A percentile compares a stretch with the other conserved stretches of the same genome.
Conservation (phyloP, 2,113 vertebrate genomes). For the Proterorhinus semilunaris region DNA sequence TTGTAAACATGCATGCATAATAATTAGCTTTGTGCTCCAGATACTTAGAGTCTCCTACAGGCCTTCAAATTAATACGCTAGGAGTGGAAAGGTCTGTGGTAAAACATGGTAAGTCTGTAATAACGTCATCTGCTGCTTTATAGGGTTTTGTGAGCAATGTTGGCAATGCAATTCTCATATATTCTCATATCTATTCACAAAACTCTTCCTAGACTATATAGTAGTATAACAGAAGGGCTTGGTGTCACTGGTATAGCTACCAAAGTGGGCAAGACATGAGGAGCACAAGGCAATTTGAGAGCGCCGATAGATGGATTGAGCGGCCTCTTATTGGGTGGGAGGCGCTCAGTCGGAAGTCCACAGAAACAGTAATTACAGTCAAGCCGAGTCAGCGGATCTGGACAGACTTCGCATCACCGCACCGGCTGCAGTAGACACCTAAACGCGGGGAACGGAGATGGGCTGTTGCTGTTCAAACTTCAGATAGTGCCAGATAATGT, state of each 20-base stretch:
- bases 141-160: too few species aligned
- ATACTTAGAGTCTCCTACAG: too few species aligned
- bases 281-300: slow-evolving; percentile 48
- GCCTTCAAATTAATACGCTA: too few species aligned
- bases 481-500: neutral
- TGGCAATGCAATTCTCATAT: too few species aligned
- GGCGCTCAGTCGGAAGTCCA: slow-evolving; percentile 41
- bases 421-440: slow-evolving; percentile 37
- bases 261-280: slow-evolving; percentile 14
- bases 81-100: too few species aligned
- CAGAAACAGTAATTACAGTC: slow-evolving; percentile 66
- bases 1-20: too few species aligned
- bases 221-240: neutral
- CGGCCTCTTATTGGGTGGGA: slow-evolving; percentile 31
- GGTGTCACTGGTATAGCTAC: slow-evolving; percentile 26
- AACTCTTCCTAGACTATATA: neutral
- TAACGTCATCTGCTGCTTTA: too few species aligned
- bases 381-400: slow-evolving; percentile 58
- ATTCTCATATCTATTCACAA: too few species aligned
- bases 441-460: slow-evolving; percentile 21
- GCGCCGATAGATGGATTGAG: slow-evolving; percentile 41
- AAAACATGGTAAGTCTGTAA: too few species aligned
- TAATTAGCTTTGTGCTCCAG: too few species aligned
- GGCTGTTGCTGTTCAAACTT: slow-evolving; percentile 31
- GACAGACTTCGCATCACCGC: slow-evolving; percentile 39